phyloP scores from a whole-genome alignment of 2,888 invertebrate species.

The Aplocera efformata region DNA sequence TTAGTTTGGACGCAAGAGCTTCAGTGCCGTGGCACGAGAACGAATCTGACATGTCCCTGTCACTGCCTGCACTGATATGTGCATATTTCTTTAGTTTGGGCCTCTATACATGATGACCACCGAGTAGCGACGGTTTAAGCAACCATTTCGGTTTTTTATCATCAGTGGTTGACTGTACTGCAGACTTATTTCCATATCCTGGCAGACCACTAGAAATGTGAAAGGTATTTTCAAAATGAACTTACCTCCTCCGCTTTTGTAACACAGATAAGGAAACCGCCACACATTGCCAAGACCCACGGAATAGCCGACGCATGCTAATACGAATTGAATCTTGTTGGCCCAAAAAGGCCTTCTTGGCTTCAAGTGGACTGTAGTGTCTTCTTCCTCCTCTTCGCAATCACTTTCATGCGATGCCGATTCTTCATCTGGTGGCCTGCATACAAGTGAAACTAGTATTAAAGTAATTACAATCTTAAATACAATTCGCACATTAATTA shows the following conservation, averaged over 20 bases:
- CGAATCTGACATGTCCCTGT: too few relatives aligned
- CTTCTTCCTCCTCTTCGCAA: conserved; percentile 86
- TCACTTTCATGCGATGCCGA: conserved; percentile 88
- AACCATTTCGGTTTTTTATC: too few relatives aligned
- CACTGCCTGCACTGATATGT: too few relatives aligned
- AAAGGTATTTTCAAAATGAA: conserved; percentile 1
- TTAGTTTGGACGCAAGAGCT: too few relatives aligned
- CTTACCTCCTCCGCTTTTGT: conserved; percentile 93
- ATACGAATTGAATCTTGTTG: conserved; percentile 92
- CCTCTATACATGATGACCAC: too few relatives aligned
- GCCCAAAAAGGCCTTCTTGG: conserved; percentile 92
- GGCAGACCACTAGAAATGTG: neutral
- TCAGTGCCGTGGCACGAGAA: too few relatives aligned
- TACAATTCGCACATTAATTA: too few relatives aligned
- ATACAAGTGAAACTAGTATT: conserved; percentile 1
- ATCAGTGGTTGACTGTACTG: too few relatives aligned
- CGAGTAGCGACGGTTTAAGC: too few relatives aligned
- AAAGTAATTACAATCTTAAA: neutral
- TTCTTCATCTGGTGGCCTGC: conserved; percentile 87
- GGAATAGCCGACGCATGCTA: conserved; percentile 93
- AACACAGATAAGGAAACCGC: conserved; percentile 96
- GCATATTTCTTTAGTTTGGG: too few relatives aligned
- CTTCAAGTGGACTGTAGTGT: conserved; percentile 85
- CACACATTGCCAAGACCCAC: conserved; percentile 94
- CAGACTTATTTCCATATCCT: too few relatives aligned